Percentiles rank a stretch among this genome's conserved stretches.
Conservation (phyloP, 2,888 invertebrate genomes). For the Camptogramma bilineatum region DNA sequence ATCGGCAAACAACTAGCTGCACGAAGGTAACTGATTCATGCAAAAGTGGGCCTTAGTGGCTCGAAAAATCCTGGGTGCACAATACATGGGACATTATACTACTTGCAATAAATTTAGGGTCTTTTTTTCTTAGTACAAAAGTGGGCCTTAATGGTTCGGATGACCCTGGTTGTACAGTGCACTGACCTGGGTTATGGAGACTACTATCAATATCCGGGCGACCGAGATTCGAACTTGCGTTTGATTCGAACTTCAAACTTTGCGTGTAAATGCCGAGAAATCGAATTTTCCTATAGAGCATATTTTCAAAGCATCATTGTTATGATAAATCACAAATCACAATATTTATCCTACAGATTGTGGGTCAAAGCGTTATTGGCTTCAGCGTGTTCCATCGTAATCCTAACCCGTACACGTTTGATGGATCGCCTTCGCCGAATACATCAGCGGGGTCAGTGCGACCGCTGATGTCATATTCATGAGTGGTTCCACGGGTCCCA, state of each 20-base stretch:
- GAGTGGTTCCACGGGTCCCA: slow-evolving; percentile 55
- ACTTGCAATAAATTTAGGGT: neutral
- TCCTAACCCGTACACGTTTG: slow-evolving; percentile 50
- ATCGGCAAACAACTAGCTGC: slow-evolving; percentile 59
- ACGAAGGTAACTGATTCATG: slow-evolving; percentile 50
- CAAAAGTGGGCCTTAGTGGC: slow-evolving; percentile 56
- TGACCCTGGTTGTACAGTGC: too few species aligned
- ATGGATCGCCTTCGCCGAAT: slow-evolving; percentile 72
- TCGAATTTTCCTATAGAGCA: neutral
- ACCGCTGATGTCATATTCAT: slow-evolving; percentile 82
- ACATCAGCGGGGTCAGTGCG: slow-evolving; percentile 70
- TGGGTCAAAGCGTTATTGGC: slow-evolving; percentile 35
- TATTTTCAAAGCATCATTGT: neutral
- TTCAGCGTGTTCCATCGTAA: slow-evolving; percentile 18
- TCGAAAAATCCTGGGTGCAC: slow-evolving; percentile 6
- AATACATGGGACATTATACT: slow-evolving; percentile 1
- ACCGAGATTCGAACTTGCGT: too few species aligned
- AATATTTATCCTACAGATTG: slow-evolving; percentile 5
- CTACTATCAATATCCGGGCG: too few species aligned
- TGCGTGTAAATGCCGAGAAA: too few species aligned
- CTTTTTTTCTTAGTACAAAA: neutral
- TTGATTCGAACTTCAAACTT: too few species aligned
- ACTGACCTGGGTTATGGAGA: too few species aligned
- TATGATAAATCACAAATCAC: slow-evolving; percentile 1
- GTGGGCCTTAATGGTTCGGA: too few species aligned